Percentiles rank a stretch among this genome's conserved stretches.
Conservation (phyloP, 2,797 vertebrate genomes). For the Danio jaintianensis region DNA sequence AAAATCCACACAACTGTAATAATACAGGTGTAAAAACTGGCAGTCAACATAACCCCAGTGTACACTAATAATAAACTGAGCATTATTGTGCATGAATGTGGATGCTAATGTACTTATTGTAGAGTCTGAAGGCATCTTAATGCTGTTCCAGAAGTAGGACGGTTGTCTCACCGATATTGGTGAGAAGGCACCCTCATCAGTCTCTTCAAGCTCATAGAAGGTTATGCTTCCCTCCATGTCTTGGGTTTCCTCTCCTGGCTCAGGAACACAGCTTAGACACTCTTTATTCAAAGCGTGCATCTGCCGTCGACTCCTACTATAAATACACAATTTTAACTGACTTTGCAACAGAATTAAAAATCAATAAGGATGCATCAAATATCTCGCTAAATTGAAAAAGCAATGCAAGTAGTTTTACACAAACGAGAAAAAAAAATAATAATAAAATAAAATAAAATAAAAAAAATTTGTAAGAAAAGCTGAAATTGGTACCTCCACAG, state of each 20-base stretch:
- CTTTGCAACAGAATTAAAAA: background rate
- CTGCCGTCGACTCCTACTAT: slow-evolving; percentile 79
- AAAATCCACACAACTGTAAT: background rate
- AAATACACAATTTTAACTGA: slow-evolving; percentile 16
- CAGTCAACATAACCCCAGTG: background rate
- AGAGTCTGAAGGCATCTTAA: background rate
- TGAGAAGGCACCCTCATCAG: slow-evolving; percentile 76
- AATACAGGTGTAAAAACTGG: slow-evolving; percentile 18
- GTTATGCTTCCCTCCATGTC: slow-evolving; percentile 82
- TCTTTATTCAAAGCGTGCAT: slow-evolving; percentile 85
- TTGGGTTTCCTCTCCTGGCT: slow-evolving; percentile 73
- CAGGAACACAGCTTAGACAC: slow-evolving; percentile 81
- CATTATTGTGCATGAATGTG: background rate
- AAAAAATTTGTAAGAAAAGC: no score
- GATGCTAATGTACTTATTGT: background rate
- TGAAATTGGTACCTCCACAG: background rate
- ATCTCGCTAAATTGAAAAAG: background rate
- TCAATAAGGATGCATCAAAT: background rate
- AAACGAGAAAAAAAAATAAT: no score
- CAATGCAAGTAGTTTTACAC: background rate
- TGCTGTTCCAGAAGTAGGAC: background rate
- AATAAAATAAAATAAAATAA: no score
- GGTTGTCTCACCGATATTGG: slow-evolving; percentile 78
- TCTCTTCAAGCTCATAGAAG: slow-evolving; percentile 87
- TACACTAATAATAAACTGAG: background rate